phyloP scores from a whole-genome alignment of 2,113 vertebrate species.

The Nannobrachium achirus region DNA sequence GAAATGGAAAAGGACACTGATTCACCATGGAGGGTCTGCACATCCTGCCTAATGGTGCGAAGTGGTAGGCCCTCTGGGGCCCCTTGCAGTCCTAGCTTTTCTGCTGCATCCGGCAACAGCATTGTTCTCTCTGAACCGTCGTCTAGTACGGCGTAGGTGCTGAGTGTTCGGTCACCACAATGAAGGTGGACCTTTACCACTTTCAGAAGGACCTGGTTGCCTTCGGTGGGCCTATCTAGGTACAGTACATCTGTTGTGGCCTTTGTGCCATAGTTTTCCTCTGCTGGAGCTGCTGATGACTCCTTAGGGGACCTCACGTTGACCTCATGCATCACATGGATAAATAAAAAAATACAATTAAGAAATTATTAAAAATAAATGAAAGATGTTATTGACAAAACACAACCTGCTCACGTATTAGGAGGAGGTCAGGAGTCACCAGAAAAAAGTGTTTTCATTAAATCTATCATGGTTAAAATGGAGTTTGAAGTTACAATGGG shows the following conservation, averaged over 20 bases:
- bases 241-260: not conserved
- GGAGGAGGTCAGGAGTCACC: no score
- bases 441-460: no score
- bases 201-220: not conserved
- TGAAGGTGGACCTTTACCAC: not conserved
- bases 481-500: no score
- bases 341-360: no score
- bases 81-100: not conserved
- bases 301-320: no score
- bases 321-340: not conserved
- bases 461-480: no score
- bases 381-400: no score
- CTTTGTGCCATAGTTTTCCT: not conserved
- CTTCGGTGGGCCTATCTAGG: not conserved
- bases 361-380: no score
- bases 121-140: constrained; percentile 1
- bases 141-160: not conserved
- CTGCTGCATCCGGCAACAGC: not conserved
- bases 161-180: not conserved
- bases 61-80: not conserved
- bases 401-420: no score
- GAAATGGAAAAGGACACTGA: not conserved
- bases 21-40: not conserved
- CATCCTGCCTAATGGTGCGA: not conserved
- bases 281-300: no score